Evolutionary conservation across 2,797 vertebrate genomes (phyloP).

Genomic region (Ibycter americanus): DNA sequence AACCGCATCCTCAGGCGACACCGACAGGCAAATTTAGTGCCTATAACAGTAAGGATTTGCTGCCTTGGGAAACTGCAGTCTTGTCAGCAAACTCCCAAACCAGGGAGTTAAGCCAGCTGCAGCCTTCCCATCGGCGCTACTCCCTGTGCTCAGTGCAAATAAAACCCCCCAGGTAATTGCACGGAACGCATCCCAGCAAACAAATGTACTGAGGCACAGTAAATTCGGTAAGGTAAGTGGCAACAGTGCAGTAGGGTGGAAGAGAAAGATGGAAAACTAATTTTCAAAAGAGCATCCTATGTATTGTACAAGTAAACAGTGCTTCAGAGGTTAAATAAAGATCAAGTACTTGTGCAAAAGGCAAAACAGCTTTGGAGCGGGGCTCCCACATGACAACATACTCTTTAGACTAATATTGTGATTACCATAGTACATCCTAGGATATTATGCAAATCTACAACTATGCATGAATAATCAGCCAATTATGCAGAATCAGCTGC

Average conservation of each 20-base stretch:
- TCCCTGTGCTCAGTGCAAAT: background rate
- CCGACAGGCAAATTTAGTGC: background rate
- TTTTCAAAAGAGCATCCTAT: background rate
- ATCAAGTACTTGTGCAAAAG: background rate
- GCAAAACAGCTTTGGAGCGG: background rate
- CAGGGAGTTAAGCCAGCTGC: background rate
- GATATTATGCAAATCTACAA: background rate
- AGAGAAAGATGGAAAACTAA: rapidly evolving
- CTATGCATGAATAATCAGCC: background rate
- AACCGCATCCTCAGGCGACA: background rate
- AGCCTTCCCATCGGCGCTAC: rapidly evolving
- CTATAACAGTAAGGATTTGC: background rate
- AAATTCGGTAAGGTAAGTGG: rapidly evolving
- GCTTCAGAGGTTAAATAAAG: background rate
- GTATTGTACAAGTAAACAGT: background rate
- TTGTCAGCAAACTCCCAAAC: background rate
- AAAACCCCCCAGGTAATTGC: background rate
- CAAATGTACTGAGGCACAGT: rapidly evolving
- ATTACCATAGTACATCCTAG: background rate
- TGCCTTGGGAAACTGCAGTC: background rate
- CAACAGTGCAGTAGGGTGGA: no score
- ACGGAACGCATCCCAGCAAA: background rate
- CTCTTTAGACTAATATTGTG: background rate
- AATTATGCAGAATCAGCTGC: background rate
- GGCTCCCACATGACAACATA: background rate